Conservation (phyloP, 2,113 vertebrate genomes). For the Corythaixoides concolor region DNA sequence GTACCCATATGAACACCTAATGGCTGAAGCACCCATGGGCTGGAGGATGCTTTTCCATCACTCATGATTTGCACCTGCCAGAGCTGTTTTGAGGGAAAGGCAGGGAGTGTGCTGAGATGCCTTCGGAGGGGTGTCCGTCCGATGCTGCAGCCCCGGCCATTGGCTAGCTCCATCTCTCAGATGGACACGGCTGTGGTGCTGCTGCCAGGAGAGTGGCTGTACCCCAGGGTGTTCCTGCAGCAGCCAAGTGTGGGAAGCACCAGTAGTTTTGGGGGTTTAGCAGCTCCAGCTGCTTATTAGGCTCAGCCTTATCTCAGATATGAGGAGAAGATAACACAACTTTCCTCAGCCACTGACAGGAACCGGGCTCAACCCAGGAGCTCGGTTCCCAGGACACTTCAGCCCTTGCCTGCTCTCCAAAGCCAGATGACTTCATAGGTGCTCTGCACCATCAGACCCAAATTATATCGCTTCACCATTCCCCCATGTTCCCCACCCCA, state of each 20-base stretch:
- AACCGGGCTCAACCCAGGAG: not conserved
- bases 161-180: not conserved
- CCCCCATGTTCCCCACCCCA: not conserved
- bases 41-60: not conserved
- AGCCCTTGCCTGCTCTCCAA: not conserved
- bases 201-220: not conserved
- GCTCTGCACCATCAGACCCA: not conserved
- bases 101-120: not conserved
- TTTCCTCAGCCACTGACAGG: rapidly evolving
- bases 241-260: not conserved
- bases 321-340: not conserved
- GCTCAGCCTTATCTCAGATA: not conserved
- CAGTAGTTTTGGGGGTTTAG: not conserved
- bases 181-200: rapidly evolving
- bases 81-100: not conserved
- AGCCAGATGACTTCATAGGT: not conserved
- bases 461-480: not conserved
- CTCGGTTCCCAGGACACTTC: not conserved
- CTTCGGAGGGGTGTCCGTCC: not conserved
- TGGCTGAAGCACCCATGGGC: not conserved
- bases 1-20: not conserved
- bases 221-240: not conserved
- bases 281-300: not conserved
- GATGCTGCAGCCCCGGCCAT: rapidly evolving
- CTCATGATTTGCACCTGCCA: not conserved